Base-by-base conservation (phyloP, 2,888 invertebrate species). In the Tipula confusa region DNA sequence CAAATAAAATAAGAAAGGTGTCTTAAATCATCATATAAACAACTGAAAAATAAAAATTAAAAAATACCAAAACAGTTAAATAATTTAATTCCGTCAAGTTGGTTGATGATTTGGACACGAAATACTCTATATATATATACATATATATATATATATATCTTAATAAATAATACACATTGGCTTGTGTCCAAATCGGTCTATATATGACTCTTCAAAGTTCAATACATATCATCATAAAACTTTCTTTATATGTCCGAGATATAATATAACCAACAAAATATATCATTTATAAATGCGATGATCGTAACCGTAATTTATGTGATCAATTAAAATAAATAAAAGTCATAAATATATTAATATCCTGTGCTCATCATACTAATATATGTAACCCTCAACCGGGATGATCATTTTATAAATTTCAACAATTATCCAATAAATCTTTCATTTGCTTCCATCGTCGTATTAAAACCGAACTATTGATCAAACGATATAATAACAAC, bases 351-450 rank as follows among this genome's bases (percentile, higher is more conserved):
- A 9, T 33, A 33, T 43, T 15, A 15, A 43, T 43, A 43, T 15
- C 64, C 18, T 24, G 18, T 4, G 11, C 43, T n/a, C 43, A 43
- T 43, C 64, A 64, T 24, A 64, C 24, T n/a, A n/a, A 24, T 11
- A 64, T 24, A n/a, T 11, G 24, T 9, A 64, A 24, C 64, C 24
- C 64, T 18, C 18, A 24, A 64, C 18, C 24, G 64, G 64, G 24
- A 64, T 64, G 24, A 64, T 9, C 24, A 24, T 64, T 64, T 24
- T 24, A 64, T 64, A 64, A 64, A 64, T 24, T 24, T 43, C 15
- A 43, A 43, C 43, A n/a, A 43, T 43, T 43, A 64, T n/a, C n/a
- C 24, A 64, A 64, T 64, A 64, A 64, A 64, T 64, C 64, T 64
- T 24, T 3, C 64, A 24, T 64, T 18, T 15, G 0, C n/a, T n/a